Percentiles rank a stretch among this genome's conserved stretches.
Evolutionary conservation across 2,113 vertebrate species (phyloP).

Genomic region (Phalacrocorax pelagicus): DNA sequence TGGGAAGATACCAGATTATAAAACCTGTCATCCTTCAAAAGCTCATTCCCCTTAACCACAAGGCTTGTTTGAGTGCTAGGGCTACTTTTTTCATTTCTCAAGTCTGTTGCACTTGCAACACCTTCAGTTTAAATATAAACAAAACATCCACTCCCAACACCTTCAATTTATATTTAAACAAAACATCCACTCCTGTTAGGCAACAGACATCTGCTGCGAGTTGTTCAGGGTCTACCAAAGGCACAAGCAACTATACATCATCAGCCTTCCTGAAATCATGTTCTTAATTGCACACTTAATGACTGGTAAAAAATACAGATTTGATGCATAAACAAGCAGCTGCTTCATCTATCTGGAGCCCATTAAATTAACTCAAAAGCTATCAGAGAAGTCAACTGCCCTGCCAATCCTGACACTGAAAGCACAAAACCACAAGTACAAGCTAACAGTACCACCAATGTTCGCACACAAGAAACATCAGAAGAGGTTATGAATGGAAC

Average conservation of each 20-base stretch:
- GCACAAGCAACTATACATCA: neutral
- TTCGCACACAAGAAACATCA: neutral
- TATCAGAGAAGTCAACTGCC: conserved; percentile 34
- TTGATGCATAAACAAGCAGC: conserved; percentile 50
- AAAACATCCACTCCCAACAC: neutral
- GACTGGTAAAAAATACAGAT: neutral
- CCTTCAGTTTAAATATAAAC: neutral
- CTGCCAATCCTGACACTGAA: neutral
- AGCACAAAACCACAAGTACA: conserved; percentile 6
- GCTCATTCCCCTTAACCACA: neutral
- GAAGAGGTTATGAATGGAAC: neutral
- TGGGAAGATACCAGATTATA: neutral
- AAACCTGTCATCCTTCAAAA: neutral
- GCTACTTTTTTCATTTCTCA: neutral
- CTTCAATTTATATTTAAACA: neutral
- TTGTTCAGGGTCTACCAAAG: neutral
- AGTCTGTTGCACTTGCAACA: neutral
- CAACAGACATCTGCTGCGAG: neutral
- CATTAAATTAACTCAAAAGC: conserved; percentile 44
- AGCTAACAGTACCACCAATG: neutral
- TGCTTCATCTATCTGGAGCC: conserved; percentile 30
- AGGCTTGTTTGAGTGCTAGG: neutral
- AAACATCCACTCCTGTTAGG: neutral
- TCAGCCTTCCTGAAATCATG: neutral
- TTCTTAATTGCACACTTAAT: neutral